Conservation (phyloP, 2,888 invertebrate genomes). For the Lamellibrachia columna region DNA sequence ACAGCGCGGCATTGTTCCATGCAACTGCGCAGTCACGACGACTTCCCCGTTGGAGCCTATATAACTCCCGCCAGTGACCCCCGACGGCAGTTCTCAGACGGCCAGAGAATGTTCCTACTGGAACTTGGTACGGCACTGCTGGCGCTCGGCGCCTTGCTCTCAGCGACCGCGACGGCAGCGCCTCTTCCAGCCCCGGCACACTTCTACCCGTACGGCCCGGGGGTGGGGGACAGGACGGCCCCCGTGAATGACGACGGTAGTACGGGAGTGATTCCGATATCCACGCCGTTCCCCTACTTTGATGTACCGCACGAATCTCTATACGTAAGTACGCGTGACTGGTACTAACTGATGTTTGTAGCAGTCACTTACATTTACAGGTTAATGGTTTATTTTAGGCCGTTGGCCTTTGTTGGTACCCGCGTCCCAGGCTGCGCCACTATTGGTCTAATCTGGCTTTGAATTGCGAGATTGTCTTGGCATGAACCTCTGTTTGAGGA, state of each 20-base stretch:
- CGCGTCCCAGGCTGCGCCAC: too few relatives aligned
- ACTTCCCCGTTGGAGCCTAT: neutral
- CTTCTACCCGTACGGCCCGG: slow-evolving; percentile 21
- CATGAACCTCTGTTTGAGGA: too few relatives aligned
- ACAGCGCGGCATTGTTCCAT: neutral
- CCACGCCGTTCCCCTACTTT: neutral
- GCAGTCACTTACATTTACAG: too few relatives aligned
- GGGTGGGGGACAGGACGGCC: neutral
- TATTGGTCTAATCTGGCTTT: too few relatives aligned
- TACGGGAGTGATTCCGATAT: neutral
- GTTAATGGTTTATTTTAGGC: too few relatives aligned
- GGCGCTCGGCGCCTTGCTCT: neutral
- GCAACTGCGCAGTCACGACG: neutral
- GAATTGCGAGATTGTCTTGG: too few relatives aligned
- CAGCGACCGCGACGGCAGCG: neutral
- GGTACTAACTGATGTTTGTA: neutral
- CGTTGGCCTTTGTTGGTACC: too few relatives aligned
- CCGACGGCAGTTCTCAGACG: neutral
- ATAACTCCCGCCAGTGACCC: neutral
- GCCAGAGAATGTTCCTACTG: neutral
- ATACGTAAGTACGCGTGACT: neutral
- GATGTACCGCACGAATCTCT: neutral
- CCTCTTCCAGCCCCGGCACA: neutral
- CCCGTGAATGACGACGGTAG: slow-evolving; percentile 17
- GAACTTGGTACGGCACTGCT: neutral